These are phyloP conservation scores for Philaethria dido DNA, from an alignment of 2,888 invertebrate genomes.

Conservation along the genomic window DNA sequence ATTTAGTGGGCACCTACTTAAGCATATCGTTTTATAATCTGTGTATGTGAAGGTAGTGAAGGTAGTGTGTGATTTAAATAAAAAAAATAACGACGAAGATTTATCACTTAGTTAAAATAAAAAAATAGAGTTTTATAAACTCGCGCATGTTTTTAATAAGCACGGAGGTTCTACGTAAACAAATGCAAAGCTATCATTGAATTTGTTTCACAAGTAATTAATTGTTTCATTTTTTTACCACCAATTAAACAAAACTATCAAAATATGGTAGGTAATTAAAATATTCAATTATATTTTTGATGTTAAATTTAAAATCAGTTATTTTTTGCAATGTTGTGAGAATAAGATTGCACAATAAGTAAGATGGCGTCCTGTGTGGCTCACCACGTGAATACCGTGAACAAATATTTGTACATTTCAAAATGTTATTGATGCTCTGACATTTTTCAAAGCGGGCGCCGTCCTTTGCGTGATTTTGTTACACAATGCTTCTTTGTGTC, in stretches of 20 bases:
- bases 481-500: slow-evolving; percentile 66
- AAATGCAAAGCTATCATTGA: too few species aligned
- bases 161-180: too few species aligned
- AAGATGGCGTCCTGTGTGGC: slow-evolving; percentile 75
- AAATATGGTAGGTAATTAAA: too few species aligned
- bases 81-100: too few species aligned
- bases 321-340: neutral
- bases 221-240: too few species aligned
- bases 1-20: neutral
- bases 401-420: slow-evolving; percentile 79
- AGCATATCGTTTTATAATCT: neutral
- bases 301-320: neutral
- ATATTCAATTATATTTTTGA: neutral
- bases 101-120: too few species aligned
- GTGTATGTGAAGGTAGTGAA: neutral
- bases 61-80: too few species aligned
- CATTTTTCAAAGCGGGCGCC: slow-evolving; percentile 70
- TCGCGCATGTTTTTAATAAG: too few species aligned
- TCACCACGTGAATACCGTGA: slow-evolving; percentile 68
- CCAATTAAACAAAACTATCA: too few species aligned
- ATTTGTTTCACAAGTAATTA: too few species aligned
- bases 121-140: too few species aligned
- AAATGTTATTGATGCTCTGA: slow-evolving; percentile 76
- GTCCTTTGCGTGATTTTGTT: slow-evolving; percentile 50
- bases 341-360: slow-evolving; percentile 25